Base-by-base conservation (phyloP, 2,113 vertebrate species). In the Dasyprocta punctata region DNA sequence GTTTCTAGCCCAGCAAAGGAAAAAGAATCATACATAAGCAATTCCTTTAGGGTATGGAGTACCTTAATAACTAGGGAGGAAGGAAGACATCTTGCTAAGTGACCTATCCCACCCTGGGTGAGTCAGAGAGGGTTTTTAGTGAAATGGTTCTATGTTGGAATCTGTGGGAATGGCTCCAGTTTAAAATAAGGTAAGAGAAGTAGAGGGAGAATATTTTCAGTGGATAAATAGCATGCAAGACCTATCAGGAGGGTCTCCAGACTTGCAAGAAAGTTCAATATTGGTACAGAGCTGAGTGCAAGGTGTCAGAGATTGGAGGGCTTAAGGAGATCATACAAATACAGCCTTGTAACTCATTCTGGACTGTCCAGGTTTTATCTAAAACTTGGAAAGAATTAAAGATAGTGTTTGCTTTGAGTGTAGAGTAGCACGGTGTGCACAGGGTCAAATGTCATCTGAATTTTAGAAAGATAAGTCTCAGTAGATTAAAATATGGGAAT, bases 381-480 rank as follows among this genome's bases (percentile, higher is more conserved):
- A 47, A 71, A 54, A 63, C 19, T 16, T 44, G 17, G 9, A 24
- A 84, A 89, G 19, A 94, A 85, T 73, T 89, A 67, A 13, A 84
- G 80, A 3, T 26, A 41, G 12, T 41, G 14, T 41, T 95, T 95
- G 22, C 16, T 84, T 86, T 93, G 58, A 2, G 3, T 71, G 4
- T 71, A 19, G 81, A 88, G 54, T 16, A 69, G 20, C 10, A 63
- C 44, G 33, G 13, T 56, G 13, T 93, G 14, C 47, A 0, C 11
- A 61, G 54, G 44, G 63, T 11, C 38, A 20, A 38, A 56, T 77
- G 58, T 56, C 4, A 65, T 56, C 80, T 80, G 36, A 75, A 69
- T 73, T 96, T 97, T 85, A 73, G 77, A 80, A 92, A 94, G 19
- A 47, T 16, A 83, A 75, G 6, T 41, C 44, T 90, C 38, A 65